These are phyloP conservation scores for Cryptocephalus primarius DNA, from an alignment of 2,888 invertebrate species.

Conservation along the genomic window DNA sequence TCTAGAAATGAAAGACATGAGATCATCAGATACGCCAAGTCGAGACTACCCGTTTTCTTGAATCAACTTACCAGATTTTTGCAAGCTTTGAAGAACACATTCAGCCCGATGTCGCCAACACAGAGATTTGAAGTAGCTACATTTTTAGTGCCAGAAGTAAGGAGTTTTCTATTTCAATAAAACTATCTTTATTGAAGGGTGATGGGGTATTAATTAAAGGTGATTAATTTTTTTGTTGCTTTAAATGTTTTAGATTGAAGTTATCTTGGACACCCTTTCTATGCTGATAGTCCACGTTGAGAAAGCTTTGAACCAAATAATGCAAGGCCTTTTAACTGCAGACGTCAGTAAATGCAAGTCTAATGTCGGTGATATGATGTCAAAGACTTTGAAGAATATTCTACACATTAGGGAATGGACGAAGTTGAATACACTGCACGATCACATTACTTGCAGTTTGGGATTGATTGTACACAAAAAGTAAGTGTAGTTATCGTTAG, in stretches of 20 bases:
- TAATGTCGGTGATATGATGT: slow-evolving; percentile 25
- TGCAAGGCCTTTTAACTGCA: slow-evolving; percentile 35
- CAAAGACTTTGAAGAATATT: slow-evolving; percentile 30
- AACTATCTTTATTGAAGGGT: too few relatives aligned
- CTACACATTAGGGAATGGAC: slow-evolving; percentile 44
- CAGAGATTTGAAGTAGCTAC: slow-evolving; percentile 52
- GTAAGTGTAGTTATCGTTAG: slow-evolving; percentile 29
- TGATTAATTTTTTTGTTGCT: not conserved
- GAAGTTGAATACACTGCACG: slow-evolving; percentile 44
- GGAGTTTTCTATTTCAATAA: too few relatives aligned
- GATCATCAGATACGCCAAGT: slow-evolving; percentile 54
- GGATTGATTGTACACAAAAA: slow-evolving; percentile 45
- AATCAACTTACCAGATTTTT: slow-evolving; percentile 50
- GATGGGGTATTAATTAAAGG: too few relatives aligned
- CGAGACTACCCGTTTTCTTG: slow-evolving; percentile 53
- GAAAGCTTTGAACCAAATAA: slow-evolving; percentile 49
- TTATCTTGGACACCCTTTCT: slow-evolving; percentile 47
- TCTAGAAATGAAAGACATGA: slow-evolving; percentile 53
- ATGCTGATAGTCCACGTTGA: slow-evolving; percentile 48
- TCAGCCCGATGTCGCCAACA: slow-evolving; percentile 44
- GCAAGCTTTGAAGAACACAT: slow-evolving; percentile 47
- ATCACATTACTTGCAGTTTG: slow-evolving; percentile 43
- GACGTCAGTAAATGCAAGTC: slow-evolving; percentile 20
- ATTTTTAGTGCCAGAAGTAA: slow-evolving; percentile 56
- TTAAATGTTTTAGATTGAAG: slow-evolving; percentile 43